These are phyloP conservation scores for Muscicapa striata DNA, from an alignment of 2,797 vertebrate genomes.

Conservation along the genomic window DNA sequence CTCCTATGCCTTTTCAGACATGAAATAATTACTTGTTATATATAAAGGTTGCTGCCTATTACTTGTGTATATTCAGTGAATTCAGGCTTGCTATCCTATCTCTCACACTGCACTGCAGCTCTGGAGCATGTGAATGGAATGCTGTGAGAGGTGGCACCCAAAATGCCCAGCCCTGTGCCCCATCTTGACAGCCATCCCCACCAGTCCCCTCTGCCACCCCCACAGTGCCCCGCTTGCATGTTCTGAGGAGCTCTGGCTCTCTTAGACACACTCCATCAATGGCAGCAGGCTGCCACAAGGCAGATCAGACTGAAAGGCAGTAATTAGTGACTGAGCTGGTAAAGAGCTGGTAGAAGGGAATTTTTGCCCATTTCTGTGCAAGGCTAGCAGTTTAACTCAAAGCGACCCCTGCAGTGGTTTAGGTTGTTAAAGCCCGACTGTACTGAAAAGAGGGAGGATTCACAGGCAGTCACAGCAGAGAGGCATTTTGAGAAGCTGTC, in stretches of 20 bases:
- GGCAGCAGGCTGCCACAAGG: background rate
- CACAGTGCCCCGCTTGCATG: fast-evolving
- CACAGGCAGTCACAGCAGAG: background rate
- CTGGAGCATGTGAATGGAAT: background rate
- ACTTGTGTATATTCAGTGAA: background rate
- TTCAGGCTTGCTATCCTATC: background rate
- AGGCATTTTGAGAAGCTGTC: conserved; percentile 15
- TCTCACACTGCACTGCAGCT: background rate
- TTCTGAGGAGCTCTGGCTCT: background rate
- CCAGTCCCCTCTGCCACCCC: background rate
- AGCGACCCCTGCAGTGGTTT: conserved; percentile 50
- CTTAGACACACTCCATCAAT: fast-evolving
- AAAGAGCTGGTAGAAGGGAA: background rate
- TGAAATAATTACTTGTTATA: background rate
- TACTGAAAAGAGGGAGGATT: conserved; percentile 33
- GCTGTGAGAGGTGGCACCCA: background rate
- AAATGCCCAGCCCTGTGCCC: background rate
- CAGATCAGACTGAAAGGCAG: background rate
- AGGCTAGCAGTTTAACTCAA: conserved; percentile 52
- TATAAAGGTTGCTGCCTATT: background rate
- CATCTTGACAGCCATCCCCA: background rate
- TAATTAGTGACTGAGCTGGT: background rate
- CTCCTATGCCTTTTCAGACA: background rate
- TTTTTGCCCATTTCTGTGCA: conserved; percentile 37
- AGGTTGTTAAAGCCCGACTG: conserved; percentile 31